Evolutionary conservation across 2,888 invertebrate species (phyloP).

Genomic region (Ligdia adustata): DNA sequence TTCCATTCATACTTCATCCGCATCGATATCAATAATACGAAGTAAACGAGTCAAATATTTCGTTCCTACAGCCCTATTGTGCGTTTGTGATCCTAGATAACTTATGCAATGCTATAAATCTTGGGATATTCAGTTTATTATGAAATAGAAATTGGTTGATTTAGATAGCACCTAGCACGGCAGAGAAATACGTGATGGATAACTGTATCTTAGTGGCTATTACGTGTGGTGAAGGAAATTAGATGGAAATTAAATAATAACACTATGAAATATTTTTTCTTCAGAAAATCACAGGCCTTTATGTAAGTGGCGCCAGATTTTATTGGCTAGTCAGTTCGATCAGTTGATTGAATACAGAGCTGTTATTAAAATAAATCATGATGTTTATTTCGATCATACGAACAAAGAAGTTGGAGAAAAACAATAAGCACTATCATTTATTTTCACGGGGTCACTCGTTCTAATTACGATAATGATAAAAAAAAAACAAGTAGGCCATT

Average conservation of each 20-base stretch:
- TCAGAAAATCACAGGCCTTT: no score
- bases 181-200: slow-evolving; percentile 45
- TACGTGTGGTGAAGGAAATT: slow-evolving; percentile 35
- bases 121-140: slow-evolving; percentile 49
- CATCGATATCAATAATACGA: slow-evolving; percentile 1
- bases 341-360: no score
- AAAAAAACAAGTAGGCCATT: no score
- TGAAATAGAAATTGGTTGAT: slow-evolving; percentile 62
- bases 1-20: neutral
- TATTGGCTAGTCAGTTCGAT: no score
- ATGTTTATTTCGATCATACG: no score
- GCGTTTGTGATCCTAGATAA: slow-evolving; percentile 28
- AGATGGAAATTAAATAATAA: slow-evolving; percentile 11
- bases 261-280: neutral
- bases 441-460: no score
- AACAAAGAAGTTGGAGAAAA: no score
- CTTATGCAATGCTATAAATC: slow-evolving; percentile 61
- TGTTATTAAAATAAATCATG: no score
- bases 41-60: slow-evolving; percentile 1
- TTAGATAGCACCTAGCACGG: slow-evolving; percentile 49
- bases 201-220: slow-evolving; percentile 40
- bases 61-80: slow-evolving; percentile 9
- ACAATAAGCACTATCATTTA: no score
- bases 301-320: no score
- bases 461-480: no score